Evolutionary conservation across 1,140 invertebrate species (phyloP), one percentile per base, ranked within the genome.

Genomic region (Heliconius hewitsoni): DNA sequence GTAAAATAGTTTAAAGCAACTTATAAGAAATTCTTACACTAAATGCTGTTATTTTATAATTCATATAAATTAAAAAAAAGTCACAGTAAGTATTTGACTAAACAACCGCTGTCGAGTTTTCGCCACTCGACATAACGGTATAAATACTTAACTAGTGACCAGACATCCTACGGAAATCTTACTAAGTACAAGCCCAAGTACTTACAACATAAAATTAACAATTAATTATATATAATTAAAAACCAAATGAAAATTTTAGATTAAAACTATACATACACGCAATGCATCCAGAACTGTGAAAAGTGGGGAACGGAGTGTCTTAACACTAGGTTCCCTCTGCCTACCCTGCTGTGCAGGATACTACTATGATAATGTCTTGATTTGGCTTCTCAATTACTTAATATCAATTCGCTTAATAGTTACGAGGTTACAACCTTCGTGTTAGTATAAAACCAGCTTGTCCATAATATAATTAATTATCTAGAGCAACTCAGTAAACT

Each of bases 381-480:
- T 66, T 66, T 66, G 60, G 60, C 60, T 16, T 66, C 60, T 66
- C 3, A 27, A 66, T 66, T 66, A 66, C 23, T 66, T 23, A 23
- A 23, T 23, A 23, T 23, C 23, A 30, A 66, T 23, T 23, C 23
- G 27, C 30, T 66, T 66, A 66, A 66, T 66, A 66, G 60, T 23
- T 16, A 66, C 60, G 60, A 66, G 60, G 60, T 66, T 66, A 66
- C 27, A 66, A 27, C 60, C 60, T 66, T 66, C 60, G 60, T 30
- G 19, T 66, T 66, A 30, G 60, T 66, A 16, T 30, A 30, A 66
- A 66, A 30, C 60, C 60, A 66, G 60, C 60, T 66, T 30, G 60
- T 30, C 60, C 60, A 66, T 66, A 66, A 66, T 66, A 66, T 66
- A 66, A 60, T 60, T 60, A 60, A 27, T 60, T 30, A 66, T 66